Percentiles rank a stretch among this genome's conserved stretches.
Evolutionary conservation across 2,113 vertebrate species (phyloP).

Genomic region (Myotis yumanensis): DNA sequence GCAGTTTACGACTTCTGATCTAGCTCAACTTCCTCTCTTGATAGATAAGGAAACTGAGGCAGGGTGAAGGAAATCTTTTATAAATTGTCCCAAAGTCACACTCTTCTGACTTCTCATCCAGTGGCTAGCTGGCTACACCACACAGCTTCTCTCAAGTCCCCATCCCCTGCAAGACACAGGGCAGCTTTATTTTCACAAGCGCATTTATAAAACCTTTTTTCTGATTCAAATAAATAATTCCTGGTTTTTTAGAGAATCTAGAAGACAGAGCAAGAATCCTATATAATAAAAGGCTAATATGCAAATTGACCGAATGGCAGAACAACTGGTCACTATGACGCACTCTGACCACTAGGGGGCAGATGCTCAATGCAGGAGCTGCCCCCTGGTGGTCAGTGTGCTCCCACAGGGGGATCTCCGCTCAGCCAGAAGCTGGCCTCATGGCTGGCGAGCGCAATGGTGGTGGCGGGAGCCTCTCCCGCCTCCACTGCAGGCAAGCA

Average conservation of each 20-base stretch:
- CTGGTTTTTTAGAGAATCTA: conserved; percentile 4
- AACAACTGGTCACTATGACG: too few relatives aligned
- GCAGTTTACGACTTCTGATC: neutral
- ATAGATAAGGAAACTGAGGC: neutral
- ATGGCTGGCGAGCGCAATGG: too few relatives aligned
- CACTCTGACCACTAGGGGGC: too few relatives aligned
- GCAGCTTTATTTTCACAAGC: neutral
- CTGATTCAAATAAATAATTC: neutral
- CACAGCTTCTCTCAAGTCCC: neutral
- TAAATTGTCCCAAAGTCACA: neutral
- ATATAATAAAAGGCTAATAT: too few relatives aligned
- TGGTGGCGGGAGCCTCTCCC: too few relatives aligned
- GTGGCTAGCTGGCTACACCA: neutral
- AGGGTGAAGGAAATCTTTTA: neutral
- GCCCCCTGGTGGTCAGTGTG: too few relatives aligned
- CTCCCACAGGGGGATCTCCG: too few relatives aligned
- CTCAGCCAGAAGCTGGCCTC: too few relatives aligned
- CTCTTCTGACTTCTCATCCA: neutral
- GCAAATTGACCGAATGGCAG: too few relatives aligned
- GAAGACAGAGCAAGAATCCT: neutral
- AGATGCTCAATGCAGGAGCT: too few relatives aligned
- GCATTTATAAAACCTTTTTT: neutral
- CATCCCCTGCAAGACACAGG: neutral
- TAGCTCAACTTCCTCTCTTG: neutral
- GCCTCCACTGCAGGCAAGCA: too few relatives aligned